phyloP scores from a whole-genome alignment of 1,140 invertebrate species.

The Drosophila kepulauana region DNA sequence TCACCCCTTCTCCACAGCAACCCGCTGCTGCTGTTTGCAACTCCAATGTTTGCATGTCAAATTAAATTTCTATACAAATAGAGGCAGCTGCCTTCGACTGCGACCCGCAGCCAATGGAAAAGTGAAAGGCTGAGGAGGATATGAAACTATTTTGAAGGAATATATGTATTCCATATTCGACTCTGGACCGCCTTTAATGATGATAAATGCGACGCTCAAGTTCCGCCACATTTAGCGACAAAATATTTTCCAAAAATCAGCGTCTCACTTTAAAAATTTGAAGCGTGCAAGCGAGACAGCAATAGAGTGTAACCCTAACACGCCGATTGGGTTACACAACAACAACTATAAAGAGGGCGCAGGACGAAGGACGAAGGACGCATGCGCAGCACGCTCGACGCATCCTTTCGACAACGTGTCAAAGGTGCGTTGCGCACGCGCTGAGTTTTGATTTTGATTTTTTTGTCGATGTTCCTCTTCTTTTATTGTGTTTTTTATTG shows the following conservation, averaged over 20 bases:
- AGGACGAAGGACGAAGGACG: slow-evolving; percentile 68
- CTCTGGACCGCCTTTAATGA: slow-evolving; percentile 71
- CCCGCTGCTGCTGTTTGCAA: neutral
- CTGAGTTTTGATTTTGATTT: slow-evolving; percentile 32
- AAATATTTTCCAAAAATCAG: slow-evolving; percentile 32
- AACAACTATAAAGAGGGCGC: slow-evolving; percentile 27
- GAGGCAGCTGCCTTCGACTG: slow-evolving; percentile 56
- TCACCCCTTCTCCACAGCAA: neutral
- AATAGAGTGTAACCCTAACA: slow-evolving; percentile 57
- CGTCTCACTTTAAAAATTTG: slow-evolving; percentile 48
- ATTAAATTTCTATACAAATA: slow-evolving; percentile 81
- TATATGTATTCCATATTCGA: slow-evolving; percentile 27
- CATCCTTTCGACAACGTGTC: slow-evolving; percentile 51
- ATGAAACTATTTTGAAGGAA: too few species aligned
- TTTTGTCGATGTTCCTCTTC: slow-evolving; percentile 18
- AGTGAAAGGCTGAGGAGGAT: slow-evolving; percentile 65
- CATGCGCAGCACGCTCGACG: slow-evolving; percentile 74
- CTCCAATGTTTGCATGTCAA: slow-evolving; percentile 78
- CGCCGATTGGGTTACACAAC: slow-evolving; percentile 75
- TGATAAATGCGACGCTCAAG: slow-evolving; percentile 77
- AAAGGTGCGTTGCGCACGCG: slow-evolving; percentile 67
- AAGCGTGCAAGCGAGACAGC: neutral
- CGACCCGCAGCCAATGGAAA: slow-evolving; percentile 59
- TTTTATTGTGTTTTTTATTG: slow-evolving; percentile 24
- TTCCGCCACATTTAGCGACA: slow-evolving; percentile 77